phyloP scores from a whole-genome alignment of 2,113 vertebrate species.

The Orcinus orca region DNA sequence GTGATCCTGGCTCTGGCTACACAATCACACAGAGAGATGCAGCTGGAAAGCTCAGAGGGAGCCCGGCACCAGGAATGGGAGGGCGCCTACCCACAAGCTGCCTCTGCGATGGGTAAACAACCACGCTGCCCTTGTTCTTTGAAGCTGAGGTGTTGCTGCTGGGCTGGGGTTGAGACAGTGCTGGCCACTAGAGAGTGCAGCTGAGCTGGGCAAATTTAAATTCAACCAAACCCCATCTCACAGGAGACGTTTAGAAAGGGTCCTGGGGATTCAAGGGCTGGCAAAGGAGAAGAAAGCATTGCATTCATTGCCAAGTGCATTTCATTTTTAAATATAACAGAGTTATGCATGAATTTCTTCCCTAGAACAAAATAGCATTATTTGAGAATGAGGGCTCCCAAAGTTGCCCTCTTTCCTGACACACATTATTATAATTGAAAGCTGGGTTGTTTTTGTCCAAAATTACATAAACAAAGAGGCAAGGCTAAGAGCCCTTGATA shows the following conservation, averaged over 20 bases:
- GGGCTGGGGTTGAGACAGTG: rapidly evolving
- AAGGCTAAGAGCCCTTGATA: neutral
- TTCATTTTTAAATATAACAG: neutral
- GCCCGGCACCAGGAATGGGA: rapidly evolving
- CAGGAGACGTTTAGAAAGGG: neutral
- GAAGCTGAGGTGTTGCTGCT: rapidly evolving
- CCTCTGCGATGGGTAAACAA: no score
- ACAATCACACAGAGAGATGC: neutral
- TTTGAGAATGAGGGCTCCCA: neutral
- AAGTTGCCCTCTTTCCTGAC: neutral
- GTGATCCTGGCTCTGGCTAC: neutral
- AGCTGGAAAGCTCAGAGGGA: rapidly evolving
- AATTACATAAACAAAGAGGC: neutral
- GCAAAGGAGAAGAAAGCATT: neutral
- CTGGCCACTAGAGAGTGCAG: rapidly evolving
- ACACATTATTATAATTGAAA: neutral
- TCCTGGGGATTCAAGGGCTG: neutral
- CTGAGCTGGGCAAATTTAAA: neutral
- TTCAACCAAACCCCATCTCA: neutral
- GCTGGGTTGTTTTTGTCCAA: neutral
- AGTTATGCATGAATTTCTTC: neutral
- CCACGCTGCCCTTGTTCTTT: rapidly evolving
- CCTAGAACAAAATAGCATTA: neutral
- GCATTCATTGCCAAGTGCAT: neutral
- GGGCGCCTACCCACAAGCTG: rapidly evolving